phyloP scores from a whole-genome alignment of 2,888 invertebrate genomes.

The Miltochrista miniata region DNA sequence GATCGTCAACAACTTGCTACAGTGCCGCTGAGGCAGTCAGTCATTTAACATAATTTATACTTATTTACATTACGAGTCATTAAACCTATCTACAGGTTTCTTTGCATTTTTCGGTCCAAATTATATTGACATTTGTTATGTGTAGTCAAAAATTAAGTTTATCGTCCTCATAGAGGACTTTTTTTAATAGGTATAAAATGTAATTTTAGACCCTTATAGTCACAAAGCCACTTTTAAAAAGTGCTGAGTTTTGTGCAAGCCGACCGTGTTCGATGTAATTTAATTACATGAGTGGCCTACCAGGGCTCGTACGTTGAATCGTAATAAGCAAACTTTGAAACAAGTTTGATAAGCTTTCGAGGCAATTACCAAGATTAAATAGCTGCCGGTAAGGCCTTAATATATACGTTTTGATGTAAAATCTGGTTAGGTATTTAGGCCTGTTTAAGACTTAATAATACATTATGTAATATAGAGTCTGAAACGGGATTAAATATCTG shows the following conservation, averaged over 20 bases:
- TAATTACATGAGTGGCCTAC: conserved; percentile 73
- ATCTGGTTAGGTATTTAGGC: conserved; percentile 15
- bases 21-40: no score
- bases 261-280: conserved; percentile 63
- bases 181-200: conserved; percentile 18
- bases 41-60: no score
- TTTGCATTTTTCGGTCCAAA: no score
- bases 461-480: no score
- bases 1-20: no score
- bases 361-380: conserved; percentile 66
- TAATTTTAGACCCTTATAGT: conserved; percentile 16
- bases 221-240: conserved; percentile 55
- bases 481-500: background rate
- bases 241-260: conserved; percentile 53
- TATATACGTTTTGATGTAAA: conserved; percentile 32
- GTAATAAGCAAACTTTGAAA: conserved; percentile 68
- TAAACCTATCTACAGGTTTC: no score
- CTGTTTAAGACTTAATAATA: conserved; percentile 1
- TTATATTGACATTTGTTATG: no score
- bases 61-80: no score
- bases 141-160: no score
- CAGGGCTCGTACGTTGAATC: conserved; percentile 57
- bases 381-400: conserved; percentile 41
- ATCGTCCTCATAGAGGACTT: conserved; percentile 18
- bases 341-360: conserved; percentile 69